Evolutionary conservation across 2,888 invertebrate species (phyloP).

Genomic region (Drosophila quinaria): DNA sequence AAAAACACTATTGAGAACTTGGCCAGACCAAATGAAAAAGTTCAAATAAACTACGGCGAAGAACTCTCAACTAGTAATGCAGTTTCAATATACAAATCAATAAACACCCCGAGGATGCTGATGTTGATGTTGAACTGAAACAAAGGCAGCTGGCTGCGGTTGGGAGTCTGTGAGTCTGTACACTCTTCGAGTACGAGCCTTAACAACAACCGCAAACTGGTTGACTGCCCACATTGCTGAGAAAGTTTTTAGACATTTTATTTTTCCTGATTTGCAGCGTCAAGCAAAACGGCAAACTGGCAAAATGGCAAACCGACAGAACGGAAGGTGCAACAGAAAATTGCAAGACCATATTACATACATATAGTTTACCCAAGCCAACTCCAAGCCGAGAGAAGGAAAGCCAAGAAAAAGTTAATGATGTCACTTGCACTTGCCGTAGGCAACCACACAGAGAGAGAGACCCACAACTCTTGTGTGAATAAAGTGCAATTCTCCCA

Average conservation of each 20-base stretch:
- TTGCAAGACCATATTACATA: conserved; percentile 48
- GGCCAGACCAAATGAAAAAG: conserved; percentile 61
- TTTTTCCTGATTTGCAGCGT: conserved; percentile 40
- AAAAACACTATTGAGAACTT: conserved; percentile 29
- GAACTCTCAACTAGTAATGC: conserved; percentile 73
- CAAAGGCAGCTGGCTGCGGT: conserved; percentile 25
- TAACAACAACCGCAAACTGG: conserved; percentile 58
- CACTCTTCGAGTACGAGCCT: conserved; percentile 20
- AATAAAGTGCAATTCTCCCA: conserved; percentile 4
- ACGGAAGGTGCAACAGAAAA: conserved; percentile 47
- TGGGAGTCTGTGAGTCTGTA: background rate
- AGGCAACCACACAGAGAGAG: conserved; percentile 35
- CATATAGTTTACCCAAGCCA: conserved; percentile 29
- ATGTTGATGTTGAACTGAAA: conserved; percentile 39
- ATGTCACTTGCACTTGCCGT: conserved; percentile 78
- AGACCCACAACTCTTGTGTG: conserved; percentile 14
- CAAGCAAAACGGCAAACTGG: conserved; percentile 8
- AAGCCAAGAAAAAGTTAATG: conserved; percentile 72
- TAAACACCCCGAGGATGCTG: conserved; percentile 62
- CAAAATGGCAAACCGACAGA: conserved; percentile 7
- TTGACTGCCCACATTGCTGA: conserved; percentile 44
- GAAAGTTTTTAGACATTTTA: conserved; percentile 71
- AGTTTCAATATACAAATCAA: conserved; percentile 82
- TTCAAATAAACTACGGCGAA: conserved; percentile 71
- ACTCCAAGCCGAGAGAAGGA: conserved; percentile 23